These are phyloP conservation scores for Scaptomyza tumidula DNA, from an alignment of 2,888 invertebrate species.

Conservation along the genomic window DNA sequence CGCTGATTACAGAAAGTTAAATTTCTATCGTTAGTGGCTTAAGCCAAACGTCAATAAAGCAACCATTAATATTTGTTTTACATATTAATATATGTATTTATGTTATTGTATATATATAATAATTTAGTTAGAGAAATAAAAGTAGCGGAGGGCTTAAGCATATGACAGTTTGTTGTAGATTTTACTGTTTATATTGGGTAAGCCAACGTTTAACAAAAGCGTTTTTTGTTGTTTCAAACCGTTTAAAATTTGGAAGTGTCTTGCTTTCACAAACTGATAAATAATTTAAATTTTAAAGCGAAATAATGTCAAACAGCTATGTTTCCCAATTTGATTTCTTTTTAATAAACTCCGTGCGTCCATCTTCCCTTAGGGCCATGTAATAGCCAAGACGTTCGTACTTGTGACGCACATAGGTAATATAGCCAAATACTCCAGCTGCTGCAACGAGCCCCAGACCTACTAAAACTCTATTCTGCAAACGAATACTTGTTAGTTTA, in stretches of 20 bases:
- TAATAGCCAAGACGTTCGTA: conserved; percentile 92
- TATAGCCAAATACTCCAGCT: conserved; percentile 90
- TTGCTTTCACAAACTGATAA: not conserved
- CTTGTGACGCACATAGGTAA: conserved; percentile 92
- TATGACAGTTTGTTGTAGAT: not conserved
- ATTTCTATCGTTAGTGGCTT: too few species aligned
- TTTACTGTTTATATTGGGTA: not conserved
- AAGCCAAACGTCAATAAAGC: too few species aligned
- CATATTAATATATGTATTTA: too few species aligned
- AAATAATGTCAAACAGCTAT: conserved; percentile 1
- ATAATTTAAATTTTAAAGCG: not conserved
- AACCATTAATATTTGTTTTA: too few species aligned
- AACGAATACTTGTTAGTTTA: not conserved
- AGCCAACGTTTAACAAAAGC: not conserved
- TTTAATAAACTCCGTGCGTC: conserved; percentile 90
- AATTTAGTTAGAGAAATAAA: too few species aligned
- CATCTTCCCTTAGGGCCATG: conserved; percentile 91
- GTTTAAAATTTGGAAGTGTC: not conserved
- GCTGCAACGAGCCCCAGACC: conserved; percentile 90
- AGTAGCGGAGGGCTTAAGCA: too few species aligned
- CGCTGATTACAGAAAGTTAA: too few species aligned
- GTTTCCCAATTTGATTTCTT: conserved; percentile 50
- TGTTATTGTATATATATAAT: too few species aligned
- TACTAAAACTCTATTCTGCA: conserved; percentile 94
- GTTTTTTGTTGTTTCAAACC: not conserved